Conservation (phyloP, 2,113 vertebrate species). For the Peromyscus leucopus region DNA sequence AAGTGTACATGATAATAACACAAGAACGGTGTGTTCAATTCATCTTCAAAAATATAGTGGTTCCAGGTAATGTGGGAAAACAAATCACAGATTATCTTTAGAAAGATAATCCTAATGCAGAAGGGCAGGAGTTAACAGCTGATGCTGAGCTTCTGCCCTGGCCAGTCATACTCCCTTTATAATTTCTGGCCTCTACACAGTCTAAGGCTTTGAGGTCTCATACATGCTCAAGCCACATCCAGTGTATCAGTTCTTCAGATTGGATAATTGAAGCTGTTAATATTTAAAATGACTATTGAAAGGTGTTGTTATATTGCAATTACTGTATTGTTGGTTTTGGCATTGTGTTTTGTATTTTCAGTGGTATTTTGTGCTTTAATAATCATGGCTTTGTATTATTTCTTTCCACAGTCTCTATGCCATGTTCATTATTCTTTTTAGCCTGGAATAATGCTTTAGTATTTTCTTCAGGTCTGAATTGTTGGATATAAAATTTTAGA, state of each 20-base stretch:
- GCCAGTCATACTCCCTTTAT: background rate
- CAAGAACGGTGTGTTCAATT: background rate
- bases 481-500: no score
- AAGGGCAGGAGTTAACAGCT: background rate
- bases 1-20: constrained; percentile 69
- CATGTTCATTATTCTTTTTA: background rate
- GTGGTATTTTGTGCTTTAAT: background rate
- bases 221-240: background rate
- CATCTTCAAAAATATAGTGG: background rate
- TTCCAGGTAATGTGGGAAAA: background rate
- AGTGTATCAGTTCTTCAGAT: background rate
- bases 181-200: background rate
- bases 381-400: background rate
- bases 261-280: background rate
- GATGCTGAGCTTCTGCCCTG: background rate
- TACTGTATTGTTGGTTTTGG: background rate
- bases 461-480: no score
- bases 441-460: background rate
- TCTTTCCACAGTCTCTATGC: background rate
- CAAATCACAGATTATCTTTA: background rate
- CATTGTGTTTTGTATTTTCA: background rate
- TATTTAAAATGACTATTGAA: background rate
- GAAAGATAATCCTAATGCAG: background rate
- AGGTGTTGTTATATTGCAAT: background rate
- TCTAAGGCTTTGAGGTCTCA: background rate